Percentiles rank a stretch among this genome's conserved stretches.
These are phyloP conservation scores for Calephelis virginiensis DNA, from an alignment of 1,140 invertebrate genomes.

Conservation along the genomic window DNA sequence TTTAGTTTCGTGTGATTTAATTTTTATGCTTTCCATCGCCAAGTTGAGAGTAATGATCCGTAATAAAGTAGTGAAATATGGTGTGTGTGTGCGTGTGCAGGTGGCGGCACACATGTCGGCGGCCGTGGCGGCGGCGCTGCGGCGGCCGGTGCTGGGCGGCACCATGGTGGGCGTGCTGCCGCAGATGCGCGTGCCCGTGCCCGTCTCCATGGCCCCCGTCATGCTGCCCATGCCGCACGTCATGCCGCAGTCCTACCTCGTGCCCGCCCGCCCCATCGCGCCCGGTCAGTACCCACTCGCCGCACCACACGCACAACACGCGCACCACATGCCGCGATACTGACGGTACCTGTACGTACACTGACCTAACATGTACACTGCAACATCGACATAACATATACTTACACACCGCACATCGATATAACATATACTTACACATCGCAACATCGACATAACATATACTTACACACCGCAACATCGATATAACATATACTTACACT, in stretches of 20 bases:
- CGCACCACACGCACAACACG: neutral
- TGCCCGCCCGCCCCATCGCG: slow-evolving; percentile 85
- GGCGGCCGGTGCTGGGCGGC: slow-evolving; percentile 53
- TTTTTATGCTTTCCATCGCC: no score
- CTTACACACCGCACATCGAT: no score
- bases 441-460: no score
- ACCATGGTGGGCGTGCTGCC: slow-evolving; percentile 44
- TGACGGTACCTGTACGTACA: neutral
- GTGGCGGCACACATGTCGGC: slow-evolving; percentile 47
- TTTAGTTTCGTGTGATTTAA: no score
- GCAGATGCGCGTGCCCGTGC: slow-evolving; percentile 63
- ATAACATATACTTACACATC: no score
- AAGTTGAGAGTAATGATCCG: no score
- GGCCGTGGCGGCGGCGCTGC: slow-evolving; percentile 46
- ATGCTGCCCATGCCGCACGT: slow-evolving; percentile 66
- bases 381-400: no score
- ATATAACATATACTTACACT: no score
- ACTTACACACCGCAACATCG: no score
- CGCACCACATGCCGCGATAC: neutral
- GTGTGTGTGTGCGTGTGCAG: slow-evolving; percentile 40
- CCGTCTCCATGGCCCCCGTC: slow-evolving; percentile 64
- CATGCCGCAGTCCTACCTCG: slow-evolving; percentile 86
- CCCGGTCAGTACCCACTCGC: slow-evolving; percentile 58
- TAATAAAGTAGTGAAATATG: no score
- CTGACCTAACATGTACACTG: neutral